Evolutionary conservation across 2,797 vertebrate species (phyloP).

Genomic region (Champsocephalus gunnari): DNA sequence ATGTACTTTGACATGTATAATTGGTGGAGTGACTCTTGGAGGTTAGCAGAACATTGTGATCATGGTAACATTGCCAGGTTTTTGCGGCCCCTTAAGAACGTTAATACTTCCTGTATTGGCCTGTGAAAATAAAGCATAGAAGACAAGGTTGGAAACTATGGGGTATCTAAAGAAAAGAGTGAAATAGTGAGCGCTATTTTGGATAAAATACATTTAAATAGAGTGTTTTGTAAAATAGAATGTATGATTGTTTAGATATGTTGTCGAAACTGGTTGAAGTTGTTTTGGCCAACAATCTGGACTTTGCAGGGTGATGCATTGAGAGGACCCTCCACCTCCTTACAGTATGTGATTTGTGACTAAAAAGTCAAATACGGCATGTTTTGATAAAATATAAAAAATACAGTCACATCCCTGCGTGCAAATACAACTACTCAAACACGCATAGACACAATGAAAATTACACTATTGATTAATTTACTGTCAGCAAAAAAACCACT

Average conservation of each 20-base stretch:
- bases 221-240: not conserved
- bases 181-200: not conserved
- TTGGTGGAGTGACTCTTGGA: not conserved
- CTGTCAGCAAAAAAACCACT: conserved; percentile 24
- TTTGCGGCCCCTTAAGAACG: not conserved
- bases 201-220: not conserved
- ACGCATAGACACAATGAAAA: not conserved
- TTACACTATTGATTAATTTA: conserved; percentile 7
- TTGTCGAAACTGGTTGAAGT: not conserved
- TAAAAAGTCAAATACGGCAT: conserved; percentile 2
- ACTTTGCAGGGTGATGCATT: conserved; percentile 25
- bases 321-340: conserved; percentile 16
- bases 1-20: not conserved
- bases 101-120: not conserved
- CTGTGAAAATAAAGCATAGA: not conserved
- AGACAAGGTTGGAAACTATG: not conserved
- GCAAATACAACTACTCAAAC: not conserved
- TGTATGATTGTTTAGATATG: not conserved
- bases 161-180: not conserved
- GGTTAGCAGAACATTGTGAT: not conserved
- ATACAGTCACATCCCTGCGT: not conserved
- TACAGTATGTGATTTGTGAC: conserved; percentile 7
- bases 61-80: not conserved
- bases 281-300: conserved; percentile 35
- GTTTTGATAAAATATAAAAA: conserved; percentile 28